Base-by-base conservation (phyloP, 2,113 vertebrate genomes). In the Brachypodius melanocephalos region DNA sequence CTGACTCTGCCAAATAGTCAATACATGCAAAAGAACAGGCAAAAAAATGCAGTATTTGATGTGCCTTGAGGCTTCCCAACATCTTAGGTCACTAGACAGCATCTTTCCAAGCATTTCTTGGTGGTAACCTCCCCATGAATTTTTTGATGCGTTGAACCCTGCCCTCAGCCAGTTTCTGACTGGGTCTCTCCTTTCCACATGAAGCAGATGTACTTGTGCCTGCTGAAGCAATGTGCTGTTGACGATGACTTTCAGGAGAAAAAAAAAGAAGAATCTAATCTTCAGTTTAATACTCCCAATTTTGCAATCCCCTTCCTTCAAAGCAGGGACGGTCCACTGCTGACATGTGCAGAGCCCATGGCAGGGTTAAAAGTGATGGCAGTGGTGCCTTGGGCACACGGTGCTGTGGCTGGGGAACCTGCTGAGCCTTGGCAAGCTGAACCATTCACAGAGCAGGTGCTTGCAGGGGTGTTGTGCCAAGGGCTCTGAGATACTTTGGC, bases 311-410 rank as follows among this genome's bases (percentile, higher is more conserved):
- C 4, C 6, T 45, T 77, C 18, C 46, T 51, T 49, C 46, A 59
- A 55, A 62, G 34, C 22, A 28, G 26, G 3, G 5, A 15, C 34
- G 3, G 8, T 31, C 32, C 17, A 10, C 17, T 62, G 40, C 17
- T 5, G 7, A 8, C 51, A 21, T 0, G 0, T 19, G 29, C 34
- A 74, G 46, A 89, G 55, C 38, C 29, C 49, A 73, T 73, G 49
- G 22, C 38, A 62, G 28, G 28, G 26, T 68, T 82, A 84, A 83
- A 82, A 80, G 20, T 8, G 38, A 81, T n/a, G 46, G 14, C 54
- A 62, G 0, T 20, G 15, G 17, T 45, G 29, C 61, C 58, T 31
- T 31, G 34, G 66, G 24, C 36, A 48, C 4, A 4, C 0, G 4
- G 16, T 76, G 19, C 45, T 54, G 32, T 42, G 28, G 6, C 52